phyloP scores from a whole-genome alignment of 2,797 vertebrate species.

The Halcyon badia region DNA sequence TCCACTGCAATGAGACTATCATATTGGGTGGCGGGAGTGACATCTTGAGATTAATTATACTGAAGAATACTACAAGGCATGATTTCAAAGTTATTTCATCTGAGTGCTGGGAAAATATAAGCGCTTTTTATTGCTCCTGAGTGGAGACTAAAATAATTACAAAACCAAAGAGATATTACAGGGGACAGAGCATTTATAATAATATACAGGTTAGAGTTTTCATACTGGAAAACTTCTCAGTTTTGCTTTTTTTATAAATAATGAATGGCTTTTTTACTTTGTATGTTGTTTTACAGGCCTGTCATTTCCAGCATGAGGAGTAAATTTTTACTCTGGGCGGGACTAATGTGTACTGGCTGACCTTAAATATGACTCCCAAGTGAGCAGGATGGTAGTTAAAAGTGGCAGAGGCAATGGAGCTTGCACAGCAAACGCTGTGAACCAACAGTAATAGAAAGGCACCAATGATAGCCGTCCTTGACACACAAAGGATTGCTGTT shows the following conservation, averaged over 20 bases:
- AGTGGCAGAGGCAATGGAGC: constrained; percentile 55
- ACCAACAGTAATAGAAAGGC: constrained; percentile 26
- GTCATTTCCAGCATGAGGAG: constrained; percentile 66
- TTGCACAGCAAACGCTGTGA: constrained; percentile 2
- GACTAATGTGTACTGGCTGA: constrained; percentile 68
- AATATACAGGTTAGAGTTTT: constrained; percentile 34
- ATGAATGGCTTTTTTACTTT: constrained; percentile 54
- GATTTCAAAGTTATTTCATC: constrained; percentile 40
- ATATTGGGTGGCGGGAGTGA: background rate
- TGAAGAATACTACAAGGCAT: background rate
- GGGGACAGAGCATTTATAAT: background rate
- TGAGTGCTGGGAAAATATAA: constrained; percentile 35
- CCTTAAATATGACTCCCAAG: constrained; percentile 73
- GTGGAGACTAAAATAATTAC: constrained; percentile 64
- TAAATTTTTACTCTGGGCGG: constrained; percentile 74
- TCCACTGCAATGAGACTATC: constrained; percentile 30
- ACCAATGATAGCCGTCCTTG: constrained; percentile 54
- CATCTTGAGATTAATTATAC: constrained; percentile 39
- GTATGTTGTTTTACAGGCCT: constrained; percentile 65
- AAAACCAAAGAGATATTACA: constrained; percentile 39
- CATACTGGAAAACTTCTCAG: background rate
- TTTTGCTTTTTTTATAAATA: constrained; percentile 73
- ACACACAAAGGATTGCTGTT: constrained; percentile 25
- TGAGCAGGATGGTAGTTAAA: constrained; percentile 71
- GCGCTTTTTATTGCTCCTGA: constrained; percentile 39